Evolutionary conservation across 2,797 vertebrate species (phyloP).

Genomic region (Melanotaenia maccullochi): DNA sequence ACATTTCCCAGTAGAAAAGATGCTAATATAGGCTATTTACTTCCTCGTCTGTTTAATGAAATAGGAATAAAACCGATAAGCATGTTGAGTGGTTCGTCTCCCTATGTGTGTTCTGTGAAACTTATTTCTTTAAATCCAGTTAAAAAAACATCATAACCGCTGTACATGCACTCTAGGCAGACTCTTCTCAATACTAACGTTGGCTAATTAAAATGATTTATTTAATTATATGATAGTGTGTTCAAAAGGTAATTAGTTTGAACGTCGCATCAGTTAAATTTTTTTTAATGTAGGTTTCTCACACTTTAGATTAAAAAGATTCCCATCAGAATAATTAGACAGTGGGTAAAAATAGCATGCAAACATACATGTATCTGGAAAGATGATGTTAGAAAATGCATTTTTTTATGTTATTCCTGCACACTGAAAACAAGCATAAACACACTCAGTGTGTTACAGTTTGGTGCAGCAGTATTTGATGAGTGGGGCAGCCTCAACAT

Average conservation of each 20-base stretch:
- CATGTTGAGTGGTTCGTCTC: too few relatives aligned
- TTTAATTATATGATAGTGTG: neutral
- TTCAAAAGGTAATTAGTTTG: neutral
- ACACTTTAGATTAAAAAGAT: neutral
- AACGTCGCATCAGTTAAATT: neutral
- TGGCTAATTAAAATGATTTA: neutral
- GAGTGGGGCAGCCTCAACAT: neutral
- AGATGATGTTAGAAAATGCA: neutral
- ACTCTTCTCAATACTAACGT: neutral
- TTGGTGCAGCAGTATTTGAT: neutral
- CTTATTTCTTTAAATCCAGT: too few relatives aligned
- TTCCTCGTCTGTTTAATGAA: neutral
- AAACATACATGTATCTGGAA: neutral
- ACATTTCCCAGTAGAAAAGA: neutral
- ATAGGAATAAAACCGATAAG: too few relatives aligned
- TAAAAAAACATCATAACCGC: neutral
- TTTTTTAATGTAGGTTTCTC: neutral
- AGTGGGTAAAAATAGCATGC: neutral
- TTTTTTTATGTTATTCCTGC: neutral
- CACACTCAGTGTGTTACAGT: neutral
- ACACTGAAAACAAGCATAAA: neutral
- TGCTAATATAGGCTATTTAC: neutral
- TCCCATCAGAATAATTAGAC: neutral
- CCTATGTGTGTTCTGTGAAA: too few relatives aligned
- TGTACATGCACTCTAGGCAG: neutral